Evolutionary conservation across 2,797 vertebrate genomes (phyloP).

Genomic region (Tachyglossus aculeatus): DNA sequence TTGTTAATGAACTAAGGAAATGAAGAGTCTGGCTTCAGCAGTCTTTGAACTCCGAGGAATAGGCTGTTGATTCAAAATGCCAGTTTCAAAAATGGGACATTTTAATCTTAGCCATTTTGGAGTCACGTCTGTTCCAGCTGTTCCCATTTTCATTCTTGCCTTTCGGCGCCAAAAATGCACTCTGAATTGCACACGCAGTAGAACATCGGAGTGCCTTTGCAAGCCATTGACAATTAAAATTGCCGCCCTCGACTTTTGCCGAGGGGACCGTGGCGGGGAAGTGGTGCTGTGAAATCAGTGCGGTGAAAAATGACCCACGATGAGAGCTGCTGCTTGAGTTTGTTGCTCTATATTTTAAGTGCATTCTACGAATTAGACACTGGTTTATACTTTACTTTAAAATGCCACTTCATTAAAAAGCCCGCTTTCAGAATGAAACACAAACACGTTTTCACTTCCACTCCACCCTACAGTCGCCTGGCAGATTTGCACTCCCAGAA

Average conservation of each 20-base stretch:
- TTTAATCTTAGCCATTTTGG: slow-evolving; percentile 7
- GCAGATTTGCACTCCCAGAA: too few species aligned
- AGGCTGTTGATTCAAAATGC: not conserved
- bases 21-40: slow-evolving; percentile 14
- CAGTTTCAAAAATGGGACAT: slow-evolving; percentile 1
- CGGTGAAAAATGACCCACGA: slow-evolving; percentile 14
- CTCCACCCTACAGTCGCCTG: too few species aligned
- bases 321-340: slow-evolving; percentile 50
- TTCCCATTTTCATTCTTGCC: slow-evolving; percentile 17
- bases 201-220: slow-evolving; percentile 24
- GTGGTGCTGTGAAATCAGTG: slow-evolving; percentile 36
- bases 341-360: slow-evolving; percentile 55
- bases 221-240: slow-evolving; percentile 5
- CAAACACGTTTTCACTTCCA: too few species aligned
- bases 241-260: slow-evolving; percentile 23
- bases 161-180: slow-evolving; percentile 15
- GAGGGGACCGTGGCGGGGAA: slow-evolving; percentile 31
- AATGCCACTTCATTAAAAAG: slow-evolving; percentile 19
- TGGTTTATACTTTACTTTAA: slow-evolving; percentile 46
- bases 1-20: slow-evolving; percentile 30
- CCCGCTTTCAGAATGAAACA: not conserved
- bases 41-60: slow-evolving; percentile 15
- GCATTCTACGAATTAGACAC: slow-evolving; percentile 60
- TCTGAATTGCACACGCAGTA: slow-evolving; percentile 12
- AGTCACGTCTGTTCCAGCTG: slow-evolving; percentile 1